Conservation (phyloP, 2,888 invertebrate species). For the Polietes domitor region DNA sequence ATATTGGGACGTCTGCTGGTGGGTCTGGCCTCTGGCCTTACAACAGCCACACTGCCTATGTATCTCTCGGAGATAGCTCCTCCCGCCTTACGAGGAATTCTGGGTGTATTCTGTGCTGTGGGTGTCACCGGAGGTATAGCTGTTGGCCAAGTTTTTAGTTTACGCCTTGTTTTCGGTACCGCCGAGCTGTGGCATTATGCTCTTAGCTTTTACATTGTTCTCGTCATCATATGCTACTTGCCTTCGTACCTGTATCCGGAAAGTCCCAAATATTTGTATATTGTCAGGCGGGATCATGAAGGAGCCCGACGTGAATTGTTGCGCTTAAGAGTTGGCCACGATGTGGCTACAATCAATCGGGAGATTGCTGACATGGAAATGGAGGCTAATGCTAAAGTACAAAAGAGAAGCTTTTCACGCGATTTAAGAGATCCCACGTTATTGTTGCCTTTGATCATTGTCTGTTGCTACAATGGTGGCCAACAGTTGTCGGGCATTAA, state of each 20-base stretch:
- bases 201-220: slow-evolving; percentile 86
- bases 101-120: slow-evolving; percentile 89
- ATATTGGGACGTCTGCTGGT: slow-evolving; percentile 89
- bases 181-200: slow-evolving; percentile 88
- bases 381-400: slow-evolving; percentile 80
- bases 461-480: slow-evolving; percentile 88
- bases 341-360: slow-evolving; percentile 82
- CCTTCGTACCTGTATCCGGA: slow-evolving; percentile 89
- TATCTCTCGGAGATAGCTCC: slow-evolving; percentile 95
- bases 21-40: slow-evolving; percentile 90
- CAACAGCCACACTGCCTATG: slow-evolving; percentile 93
- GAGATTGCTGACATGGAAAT: slow-evolving; percentile 85
- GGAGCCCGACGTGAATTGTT: slow-evolving; percentile 85
- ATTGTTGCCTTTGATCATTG: slow-evolving; percentile 88
- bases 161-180: slow-evolving; percentile 82
- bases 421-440: slow-evolving; percentile 84
- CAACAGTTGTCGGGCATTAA: slow-evolving; percentile 96
- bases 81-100: slow-evolving; percentile 87
- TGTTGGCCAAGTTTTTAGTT: slow-evolving; percentile 79
- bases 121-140: slow-evolving; percentile 80
- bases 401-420: slow-evolving; percentile 84
- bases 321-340: slow-evolving; percentile 84
- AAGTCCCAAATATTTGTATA: slow-evolving; percentile 93
- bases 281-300: slow-evolving; percentile 85
- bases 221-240: slow-evolving; percentile 86